phyloP scores from a whole-genome alignment of 2,113 vertebrate species.

The Grammomys surdaster region DNA sequence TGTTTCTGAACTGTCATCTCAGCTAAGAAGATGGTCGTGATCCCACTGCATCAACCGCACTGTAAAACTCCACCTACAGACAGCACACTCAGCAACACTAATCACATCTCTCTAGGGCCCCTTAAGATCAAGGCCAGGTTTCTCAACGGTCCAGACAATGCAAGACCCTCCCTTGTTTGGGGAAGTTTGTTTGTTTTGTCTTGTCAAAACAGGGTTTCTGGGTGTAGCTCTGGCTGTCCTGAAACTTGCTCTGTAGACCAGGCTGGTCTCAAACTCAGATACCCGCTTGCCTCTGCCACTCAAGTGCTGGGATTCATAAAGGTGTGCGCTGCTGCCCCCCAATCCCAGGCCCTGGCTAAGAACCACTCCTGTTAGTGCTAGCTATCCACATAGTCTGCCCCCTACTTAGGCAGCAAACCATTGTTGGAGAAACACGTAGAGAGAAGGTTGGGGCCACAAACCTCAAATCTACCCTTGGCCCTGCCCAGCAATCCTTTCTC shows the following conservation, averaged over 20 bases:
- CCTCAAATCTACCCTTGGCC: not conserved
- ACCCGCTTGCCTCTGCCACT: not conserved
- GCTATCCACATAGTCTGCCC: not conserved
- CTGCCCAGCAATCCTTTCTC: not conserved
- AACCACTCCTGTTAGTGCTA: not conserved
- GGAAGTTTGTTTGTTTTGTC: not conserved
- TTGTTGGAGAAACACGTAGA: slow-evolving; percentile 18
- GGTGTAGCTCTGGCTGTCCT: not conserved
- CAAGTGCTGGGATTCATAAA: not conserved
- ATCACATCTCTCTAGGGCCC: not conserved
- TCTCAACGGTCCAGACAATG: not conserved
- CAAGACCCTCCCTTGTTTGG: not conserved
- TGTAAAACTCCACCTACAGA: not conserved
- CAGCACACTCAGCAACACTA: not conserved
- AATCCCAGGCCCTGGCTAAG: not conserved
- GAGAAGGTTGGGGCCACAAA: slow-evolving; percentile 21
- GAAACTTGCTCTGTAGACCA: not conserved
- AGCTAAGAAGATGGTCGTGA: not conserved
- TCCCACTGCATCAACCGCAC: not conserved
- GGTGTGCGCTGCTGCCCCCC: not conserved
- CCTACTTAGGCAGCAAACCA: slow-evolving; percentile 12
- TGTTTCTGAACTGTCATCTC: not conserved
- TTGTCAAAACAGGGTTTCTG: not conserved
- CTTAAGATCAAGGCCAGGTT: not conserved
- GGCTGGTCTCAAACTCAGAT: not conserved